These are phyloP conservation scores for Brachyrhaphis roseni DNA, from an alignment of 2,797 vertebrate species.

Conservation along the genomic window DNA sequence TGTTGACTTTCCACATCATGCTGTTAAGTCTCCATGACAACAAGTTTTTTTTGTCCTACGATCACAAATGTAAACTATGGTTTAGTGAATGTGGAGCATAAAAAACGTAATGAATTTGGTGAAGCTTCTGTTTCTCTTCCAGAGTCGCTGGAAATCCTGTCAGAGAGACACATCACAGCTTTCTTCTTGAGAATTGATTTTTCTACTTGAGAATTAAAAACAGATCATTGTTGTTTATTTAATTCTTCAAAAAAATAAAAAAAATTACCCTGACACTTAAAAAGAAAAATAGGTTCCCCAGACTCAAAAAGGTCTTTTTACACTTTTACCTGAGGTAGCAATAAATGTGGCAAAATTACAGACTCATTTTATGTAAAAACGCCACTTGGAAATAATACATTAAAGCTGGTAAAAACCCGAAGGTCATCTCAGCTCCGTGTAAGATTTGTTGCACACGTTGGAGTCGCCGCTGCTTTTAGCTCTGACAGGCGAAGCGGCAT, in stretches of 20 bases:
- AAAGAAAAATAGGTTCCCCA: too few relatives aligned
- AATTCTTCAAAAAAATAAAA: too few relatives aligned
- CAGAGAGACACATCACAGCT: too few relatives aligned
- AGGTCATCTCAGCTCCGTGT: neutral
- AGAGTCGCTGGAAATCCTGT: too few relatives aligned
- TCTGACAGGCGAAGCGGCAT: constrained; percentile 8
- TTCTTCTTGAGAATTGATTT: too few relatives aligned
- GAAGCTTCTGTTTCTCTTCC: neutral
- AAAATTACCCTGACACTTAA: too few relatives aligned
- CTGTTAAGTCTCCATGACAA: neutral
- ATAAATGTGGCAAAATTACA: neutral
- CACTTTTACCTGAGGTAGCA: neutral
- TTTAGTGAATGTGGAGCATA: neutral
- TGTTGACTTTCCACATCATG: neutral
- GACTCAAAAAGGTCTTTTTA: neutral
- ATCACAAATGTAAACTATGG: neutral
- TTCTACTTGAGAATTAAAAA: too few relatives aligned
- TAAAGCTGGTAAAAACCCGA: neutral
- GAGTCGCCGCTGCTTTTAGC: neutral
- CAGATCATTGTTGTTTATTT: too few relatives aligned
- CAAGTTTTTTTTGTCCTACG: neutral
- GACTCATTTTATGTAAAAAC: neutral
- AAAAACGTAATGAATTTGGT: neutral
- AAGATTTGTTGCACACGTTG: neutral
- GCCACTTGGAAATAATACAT: neutral